A percentile compares a stretch with the other conserved stretches of the same genome.
These are phyloP conservation scores for Melanerpes aurifrons DNA, from an alignment of 2,113 vertebrate genomes.

Conservation along the genomic window DNA sequence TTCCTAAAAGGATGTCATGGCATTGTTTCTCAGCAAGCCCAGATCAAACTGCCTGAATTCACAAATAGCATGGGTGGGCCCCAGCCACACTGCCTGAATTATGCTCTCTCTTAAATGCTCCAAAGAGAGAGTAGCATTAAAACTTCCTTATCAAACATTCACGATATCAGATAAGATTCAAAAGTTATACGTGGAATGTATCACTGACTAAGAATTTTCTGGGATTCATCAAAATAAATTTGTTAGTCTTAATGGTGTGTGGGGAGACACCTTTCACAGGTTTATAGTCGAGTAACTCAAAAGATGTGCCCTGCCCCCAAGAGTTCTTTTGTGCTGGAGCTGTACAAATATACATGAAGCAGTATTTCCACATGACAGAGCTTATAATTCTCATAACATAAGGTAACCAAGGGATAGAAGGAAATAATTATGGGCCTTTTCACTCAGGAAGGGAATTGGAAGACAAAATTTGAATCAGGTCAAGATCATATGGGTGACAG, in stretches of 20 bases:
- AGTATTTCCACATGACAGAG: not conserved
- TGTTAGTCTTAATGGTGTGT: not conserved
- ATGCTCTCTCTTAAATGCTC: not conserved
- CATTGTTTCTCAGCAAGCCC: slow-evolving; percentile 1
- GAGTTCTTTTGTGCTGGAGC: not conserved
- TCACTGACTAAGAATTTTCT: not conserved
- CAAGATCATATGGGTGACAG: not conserved
- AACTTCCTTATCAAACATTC: not conserved
- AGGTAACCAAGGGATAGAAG: not conserved
- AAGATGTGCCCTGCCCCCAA: not conserved
- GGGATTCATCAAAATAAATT: not conserved
- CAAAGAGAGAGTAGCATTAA: not conserved
- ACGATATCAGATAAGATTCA: not conserved
- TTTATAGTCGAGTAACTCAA: not conserved
- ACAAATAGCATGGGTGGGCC: not conserved
- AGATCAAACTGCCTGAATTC: slow-evolving; percentile 28
- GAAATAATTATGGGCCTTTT: not conserved
- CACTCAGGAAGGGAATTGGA: not conserved
- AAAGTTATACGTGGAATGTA: not conserved
- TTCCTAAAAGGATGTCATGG: not conserved
- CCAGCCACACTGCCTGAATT: not conserved
- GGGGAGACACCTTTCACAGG: not conserved
- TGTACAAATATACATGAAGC: not conserved
- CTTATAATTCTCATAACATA: not conserved
- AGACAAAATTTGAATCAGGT: not conserved